phyloP scores from a whole-genome alignment of 2,113 vertebrate species.

The Phaethornis superciliosus region DNA sequence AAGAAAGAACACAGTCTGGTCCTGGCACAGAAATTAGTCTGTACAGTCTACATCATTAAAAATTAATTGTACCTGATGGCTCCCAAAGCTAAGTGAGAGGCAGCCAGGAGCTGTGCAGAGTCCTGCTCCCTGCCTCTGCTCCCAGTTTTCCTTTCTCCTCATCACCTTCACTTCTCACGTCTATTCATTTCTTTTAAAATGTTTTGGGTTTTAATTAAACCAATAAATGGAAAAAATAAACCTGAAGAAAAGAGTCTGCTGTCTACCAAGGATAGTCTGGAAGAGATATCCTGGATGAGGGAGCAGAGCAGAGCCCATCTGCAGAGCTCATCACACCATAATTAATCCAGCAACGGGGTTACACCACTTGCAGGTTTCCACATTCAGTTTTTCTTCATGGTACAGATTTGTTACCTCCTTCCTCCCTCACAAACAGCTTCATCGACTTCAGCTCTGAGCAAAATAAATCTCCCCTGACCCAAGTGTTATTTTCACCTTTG shows the following conservation, averaged over 20 bases:
- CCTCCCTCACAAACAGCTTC: neutral
- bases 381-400: neutral
- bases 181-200: neutral
- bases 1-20: neutral
- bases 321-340: neutral
- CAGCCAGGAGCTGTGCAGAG: neutral
- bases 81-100: neutral
- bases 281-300: neutral
- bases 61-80: neutral
- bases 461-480: neutral
- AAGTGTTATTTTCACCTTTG: neutral
- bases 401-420: neutral
- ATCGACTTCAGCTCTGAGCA: neutral
- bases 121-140: neutral
- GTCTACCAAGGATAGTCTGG: neutral
- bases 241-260: neutral
- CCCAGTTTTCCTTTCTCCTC: neutral
- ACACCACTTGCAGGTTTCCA: neutral
- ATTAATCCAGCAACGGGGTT: neutral
- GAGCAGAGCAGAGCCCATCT: neutral
- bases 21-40: neutral
- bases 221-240: neutral
- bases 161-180: neutral
- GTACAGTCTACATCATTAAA: neutral
- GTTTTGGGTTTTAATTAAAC: neutral